Percentiles rank a stretch among this genome's conserved stretches.
Evolutionary conservation across 2,888 invertebrate genomes (phyloP).

Genomic region (Nowickia ferox): DNA sequence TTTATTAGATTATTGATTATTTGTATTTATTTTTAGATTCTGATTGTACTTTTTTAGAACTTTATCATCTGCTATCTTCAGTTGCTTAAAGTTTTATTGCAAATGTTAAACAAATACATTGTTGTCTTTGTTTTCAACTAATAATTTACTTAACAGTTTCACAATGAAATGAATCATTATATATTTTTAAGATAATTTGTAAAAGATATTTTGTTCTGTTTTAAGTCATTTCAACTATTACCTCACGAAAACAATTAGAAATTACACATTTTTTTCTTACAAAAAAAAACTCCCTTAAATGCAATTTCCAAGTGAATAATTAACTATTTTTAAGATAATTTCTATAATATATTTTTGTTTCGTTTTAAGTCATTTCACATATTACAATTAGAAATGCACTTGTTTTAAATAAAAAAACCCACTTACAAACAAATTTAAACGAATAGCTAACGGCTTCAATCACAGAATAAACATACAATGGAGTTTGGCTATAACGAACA

Average conservation of each 20-base stretch:
- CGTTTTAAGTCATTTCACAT: no score
- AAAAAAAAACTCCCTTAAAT: no score
- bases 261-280: no score
- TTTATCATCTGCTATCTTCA: background rate
- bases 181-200: background rate
- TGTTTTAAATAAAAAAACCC: background rate
- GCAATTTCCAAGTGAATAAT: background rate
- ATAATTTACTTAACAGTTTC: background rate
- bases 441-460: no score
- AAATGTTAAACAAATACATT: background rate
- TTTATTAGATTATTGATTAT: background rate
- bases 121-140: background rate
- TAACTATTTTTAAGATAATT: constrained; percentile 1
- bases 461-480: no score
- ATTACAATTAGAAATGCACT: background rate
- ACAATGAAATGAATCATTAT: background rate
- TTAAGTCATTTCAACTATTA: no score
- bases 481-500: no score
- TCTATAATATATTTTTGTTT: background rate
- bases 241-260: no score
- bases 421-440: background rate
- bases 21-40: background rate
- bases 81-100: background rate
- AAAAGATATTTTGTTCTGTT: background rate
- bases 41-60: background rate